Conservation (phyloP, 2,113 vertebrate species). For the Bufo gargarizans region DNA sequence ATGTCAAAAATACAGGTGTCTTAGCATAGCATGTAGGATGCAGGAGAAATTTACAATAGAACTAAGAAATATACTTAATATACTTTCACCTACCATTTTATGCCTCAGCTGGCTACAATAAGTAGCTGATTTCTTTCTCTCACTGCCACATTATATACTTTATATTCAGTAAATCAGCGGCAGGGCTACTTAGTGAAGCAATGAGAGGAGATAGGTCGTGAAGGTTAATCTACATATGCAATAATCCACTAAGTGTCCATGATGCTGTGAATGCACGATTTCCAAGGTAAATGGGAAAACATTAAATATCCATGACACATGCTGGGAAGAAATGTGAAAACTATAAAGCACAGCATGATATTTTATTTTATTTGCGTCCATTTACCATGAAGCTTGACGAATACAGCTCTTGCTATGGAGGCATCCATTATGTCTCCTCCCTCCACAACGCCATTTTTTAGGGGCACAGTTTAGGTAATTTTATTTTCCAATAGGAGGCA, state of each 20-base stretch:
- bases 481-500: no score
- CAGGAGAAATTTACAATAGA: not conserved
- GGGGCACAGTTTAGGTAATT: no score
- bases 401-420: no score
- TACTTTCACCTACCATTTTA: not conserved
- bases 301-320: not conserved
- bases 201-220: not conserved
- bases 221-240: not conserved
- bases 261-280: not conserved
- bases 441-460: no score
- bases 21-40: not conserved
- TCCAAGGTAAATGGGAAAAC: not conserved
- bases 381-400: no score
- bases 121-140: no score
- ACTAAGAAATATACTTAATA: not conserved
- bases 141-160: not conserved
- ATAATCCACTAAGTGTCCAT: constrained; percentile 11
- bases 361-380: not conserved
- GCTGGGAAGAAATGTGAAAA: not conserved
- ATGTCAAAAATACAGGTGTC: not conserved
- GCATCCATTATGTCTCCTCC: no score
- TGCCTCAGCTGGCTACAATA: not conserved
- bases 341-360: not conserved
- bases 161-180: not conserved
- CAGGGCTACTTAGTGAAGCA: not conserved